A percentile compares a stretch with the other conserved stretches of the same genome.
These are phyloP conservation scores for Diorhabda sublineata DNA, from an alignment of 1,140 invertebrate species.

Conservation along the genomic window DNA sequence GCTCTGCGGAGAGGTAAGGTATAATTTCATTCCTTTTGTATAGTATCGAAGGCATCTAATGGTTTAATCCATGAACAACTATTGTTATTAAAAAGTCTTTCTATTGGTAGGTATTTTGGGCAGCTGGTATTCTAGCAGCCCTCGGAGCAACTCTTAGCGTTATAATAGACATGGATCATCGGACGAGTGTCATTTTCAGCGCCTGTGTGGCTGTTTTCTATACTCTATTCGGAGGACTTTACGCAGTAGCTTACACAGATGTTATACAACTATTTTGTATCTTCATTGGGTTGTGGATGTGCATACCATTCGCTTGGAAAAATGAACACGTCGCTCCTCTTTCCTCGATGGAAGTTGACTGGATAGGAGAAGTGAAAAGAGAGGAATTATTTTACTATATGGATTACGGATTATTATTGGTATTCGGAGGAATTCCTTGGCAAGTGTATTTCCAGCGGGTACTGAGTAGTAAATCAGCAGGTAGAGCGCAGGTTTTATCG, in stretches of 20 bases:
- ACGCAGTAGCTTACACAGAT: conserved; percentile 98
- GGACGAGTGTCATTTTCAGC: conserved; percentile 89
- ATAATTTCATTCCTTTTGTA: not conserved
- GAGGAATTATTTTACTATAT: conserved; percentile 78
- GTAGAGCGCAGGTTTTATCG: conserved; percentile 89
- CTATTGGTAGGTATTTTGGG: conserved; percentile 39
- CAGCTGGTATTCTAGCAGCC: conserved; percentile 43
- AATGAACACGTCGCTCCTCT: conserved; percentile 79
- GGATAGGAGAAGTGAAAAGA: conserved; percentile 77
- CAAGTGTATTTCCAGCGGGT: conserved; percentile 98
- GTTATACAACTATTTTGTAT: conserved; percentile 99
- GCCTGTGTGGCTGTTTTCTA: conserved; percentile 96
- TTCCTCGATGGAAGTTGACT: conserved; percentile 77
- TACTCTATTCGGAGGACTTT: conserved; percentile 95
- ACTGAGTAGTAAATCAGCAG: conserved; percentile 89
- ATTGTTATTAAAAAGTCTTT: too few species aligned
- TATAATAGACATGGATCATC: conserved; percentile 93
- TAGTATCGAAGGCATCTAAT: not conserved
- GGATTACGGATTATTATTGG: conserved; percentile 85
- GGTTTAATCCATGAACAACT: conserved; percentile 73
- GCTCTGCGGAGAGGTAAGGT: conserved; percentile 76
- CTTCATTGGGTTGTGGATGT: conserved; percentile 97
- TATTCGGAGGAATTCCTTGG: conserved; percentile 99
- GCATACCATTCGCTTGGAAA: conserved; percentile 91
- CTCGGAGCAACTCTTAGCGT: conserved; percentile 89